phyloP scores from a whole-genome alignment of 1,140 invertebrate genomes.

The Branchinecta lindahli region DNA sequence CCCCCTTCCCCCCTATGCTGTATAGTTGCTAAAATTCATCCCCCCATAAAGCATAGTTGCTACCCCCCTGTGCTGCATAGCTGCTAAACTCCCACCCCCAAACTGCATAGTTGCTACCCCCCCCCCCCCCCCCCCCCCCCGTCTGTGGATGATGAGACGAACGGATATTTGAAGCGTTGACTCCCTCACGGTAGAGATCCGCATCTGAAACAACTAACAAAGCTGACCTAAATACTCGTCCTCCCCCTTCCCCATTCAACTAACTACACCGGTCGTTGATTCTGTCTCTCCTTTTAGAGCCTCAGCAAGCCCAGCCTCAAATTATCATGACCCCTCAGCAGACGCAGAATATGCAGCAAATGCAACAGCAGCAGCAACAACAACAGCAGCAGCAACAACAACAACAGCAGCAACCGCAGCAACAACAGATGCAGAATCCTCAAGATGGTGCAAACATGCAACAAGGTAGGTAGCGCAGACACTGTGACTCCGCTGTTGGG shows the following conservation, averaged over 20 bases:
- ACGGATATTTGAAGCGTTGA: slow-evolving; percentile 20
- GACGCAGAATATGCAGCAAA: slow-evolving; percentile 16
- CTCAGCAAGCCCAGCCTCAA: slow-evolving; percentile 16
- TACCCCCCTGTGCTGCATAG: no score
- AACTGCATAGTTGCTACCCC: no score
- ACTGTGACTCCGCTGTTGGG: not conserved
- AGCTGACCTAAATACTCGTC: no score
- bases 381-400: slow-evolving; percentile 25
- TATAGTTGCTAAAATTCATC: no score
- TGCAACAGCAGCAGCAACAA: slow-evolving; percentile 17
- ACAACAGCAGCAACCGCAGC: slow-evolving; percentile 32
- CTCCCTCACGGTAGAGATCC: not conserved
- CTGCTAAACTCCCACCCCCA: no score
- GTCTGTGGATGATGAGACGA: slow-evolving; percentile 12
- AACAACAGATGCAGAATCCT: slow-evolving; percentile 27
- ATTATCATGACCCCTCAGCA: slow-evolving; percentile 12
- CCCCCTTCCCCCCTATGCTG: no score
- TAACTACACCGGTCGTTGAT: no score
- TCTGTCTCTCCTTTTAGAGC: not conserved
- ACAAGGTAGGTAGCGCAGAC: not conserved
- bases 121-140: no score
- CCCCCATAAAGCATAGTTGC: no score
- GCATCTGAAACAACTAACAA: no score
- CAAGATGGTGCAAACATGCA: slow-evolving; percentile 21
- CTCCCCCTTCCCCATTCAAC: no score